Evolutionary conservation across 2,888 invertebrate genomes (phyloP), one percentile per base, ranked within the genome.

Genomic region (Lamellibrachia satsuma): DNA sequence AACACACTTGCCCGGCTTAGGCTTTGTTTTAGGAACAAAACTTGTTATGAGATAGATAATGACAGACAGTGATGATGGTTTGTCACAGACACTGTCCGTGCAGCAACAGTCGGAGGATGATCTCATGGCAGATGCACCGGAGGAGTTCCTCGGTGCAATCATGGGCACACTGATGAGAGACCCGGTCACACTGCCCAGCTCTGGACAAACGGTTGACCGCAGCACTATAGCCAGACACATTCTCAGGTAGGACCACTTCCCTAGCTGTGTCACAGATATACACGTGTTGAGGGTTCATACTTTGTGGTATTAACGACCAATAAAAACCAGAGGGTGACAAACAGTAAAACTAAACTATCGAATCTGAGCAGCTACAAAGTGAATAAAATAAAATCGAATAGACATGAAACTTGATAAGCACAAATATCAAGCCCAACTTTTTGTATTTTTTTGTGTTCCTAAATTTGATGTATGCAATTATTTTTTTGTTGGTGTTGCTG

Each of bases 91-190:
- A 39, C 97, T 98, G 94, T 98, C 98, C 0, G 97, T 97, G 75
- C 97, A 98, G 95, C 97, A 98, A 94, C 93, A 97, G 95, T 97
- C 98, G 92, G 96, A 97, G 91, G 99, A 99, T 94, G 98, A 98
- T 96, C 97, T 98, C 93, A 97, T 98, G 27, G 97, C 98, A 0
- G 98, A 98, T 96, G 98, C 98, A 0, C 99, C 99, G 0, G 99
- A 99, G 0, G 99, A 99, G 96, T 99, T 98, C 97, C 97, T 99
- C 55, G 99, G 99, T 97, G 99, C 99, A 3, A 99, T 99, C 95
- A 99, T 99, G 98, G 98, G 98, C 93, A 98, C 98, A 0, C 96
- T 99, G 52, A 99, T 99, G 99, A 96, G 97, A 91, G 99, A 99
- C 97, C 99, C 99, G 0, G 99, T 99, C 2, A 97, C 98, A 93